phyloP scores from a whole-genome alignment of 2,888 invertebrate species.

The Sphinx pinastri region DNA sequence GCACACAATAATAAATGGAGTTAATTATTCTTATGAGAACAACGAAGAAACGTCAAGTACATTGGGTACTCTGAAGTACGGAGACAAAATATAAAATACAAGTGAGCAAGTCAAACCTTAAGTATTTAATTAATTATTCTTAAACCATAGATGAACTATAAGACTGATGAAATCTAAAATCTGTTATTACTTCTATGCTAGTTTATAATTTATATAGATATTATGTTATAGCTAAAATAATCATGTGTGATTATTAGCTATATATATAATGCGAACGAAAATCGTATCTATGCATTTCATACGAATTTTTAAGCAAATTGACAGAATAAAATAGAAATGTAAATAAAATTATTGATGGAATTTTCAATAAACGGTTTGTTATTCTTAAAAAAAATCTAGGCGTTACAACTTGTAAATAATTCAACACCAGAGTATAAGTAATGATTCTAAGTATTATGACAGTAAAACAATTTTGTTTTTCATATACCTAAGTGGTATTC shows the following conservation, averaged over 20 bases:
- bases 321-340: constrained; percentile 21
- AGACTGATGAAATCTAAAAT: constrained; percentile 49
- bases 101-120: not conserved
- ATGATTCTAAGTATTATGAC: too few relatives aligned
- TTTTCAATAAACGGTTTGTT: constrained; percentile 18
- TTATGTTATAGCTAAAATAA: constrained; percentile 51
- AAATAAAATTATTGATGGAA: constrained; percentile 6
- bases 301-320: constrained; percentile 53
- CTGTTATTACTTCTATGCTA: constrained; percentile 43
- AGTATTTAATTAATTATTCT: constrained; percentile 38
- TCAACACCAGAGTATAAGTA: too few relatives aligned
- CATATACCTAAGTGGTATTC: too few relatives aligned
- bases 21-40: constrained; percentile 1
- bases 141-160: constrained; percentile 33
- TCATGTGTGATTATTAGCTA: constrained; percentile 50
- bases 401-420: not conserved
- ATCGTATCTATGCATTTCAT: constrained; percentile 74
- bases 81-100: constrained; percentile 62
- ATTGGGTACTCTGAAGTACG: constrained; percentile 68
- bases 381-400: not conserved
- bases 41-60: constrained; percentile 44
- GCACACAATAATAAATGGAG: constrained; percentile 34
- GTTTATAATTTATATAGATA: constrained; percentile 51
- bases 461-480: too few relatives aligned
- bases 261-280: constrained; percentile 56